Conservation (phyloP, 1,140 invertebrate species). For the Ceratosolen fusciceps region DNA sequence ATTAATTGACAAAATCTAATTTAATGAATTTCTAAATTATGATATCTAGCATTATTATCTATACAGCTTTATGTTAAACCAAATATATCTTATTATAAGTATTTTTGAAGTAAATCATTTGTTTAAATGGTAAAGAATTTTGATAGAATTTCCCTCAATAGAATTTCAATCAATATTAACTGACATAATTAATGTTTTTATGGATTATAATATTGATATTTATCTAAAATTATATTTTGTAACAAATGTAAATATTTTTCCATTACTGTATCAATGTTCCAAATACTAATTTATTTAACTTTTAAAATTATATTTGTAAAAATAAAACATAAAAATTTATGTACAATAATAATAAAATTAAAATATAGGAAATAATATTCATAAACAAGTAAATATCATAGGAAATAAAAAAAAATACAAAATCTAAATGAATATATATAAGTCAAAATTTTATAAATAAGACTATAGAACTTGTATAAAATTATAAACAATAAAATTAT, state of each 20-base stretch:
- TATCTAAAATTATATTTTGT: constrained; percentile 54
- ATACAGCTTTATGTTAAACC: constrained; percentile 45
- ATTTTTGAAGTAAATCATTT: constrained; percentile 39
- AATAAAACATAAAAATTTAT: constrained; percentile 39
- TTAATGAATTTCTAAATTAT: constrained; percentile 5
- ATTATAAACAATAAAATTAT: constrained; percentile 30
- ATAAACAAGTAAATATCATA: constrained; percentile 15
- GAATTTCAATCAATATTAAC: constrained; percentile 58
- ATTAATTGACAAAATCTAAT: constrained; percentile 24
- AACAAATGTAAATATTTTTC: constrained; percentile 59
- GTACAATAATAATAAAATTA: constrained; percentile 28
- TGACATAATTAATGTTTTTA: constrained; percentile 46
- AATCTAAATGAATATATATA: no score
- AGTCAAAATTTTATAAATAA: constrained; percentile 22
- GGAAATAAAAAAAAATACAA: no score
- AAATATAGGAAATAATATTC: constrained; percentile 30
- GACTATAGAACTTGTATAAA: no score
- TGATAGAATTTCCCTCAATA: constrained; percentile 49
- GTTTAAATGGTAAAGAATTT: constrained; percentile 50
- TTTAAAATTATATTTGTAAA: constrained; percentile 30
- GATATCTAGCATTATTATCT: constrained; percentile 34
- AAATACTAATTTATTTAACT: constrained; percentile 27
- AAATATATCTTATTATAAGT: constrained; percentile 13
- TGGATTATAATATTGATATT: constrained; percentile 48
- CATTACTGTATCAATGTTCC: constrained; percentile 47